phyloP scores from a whole-genome alignment of 2,797 vertebrate genomes.

The Squalus acanthias region DNA sequence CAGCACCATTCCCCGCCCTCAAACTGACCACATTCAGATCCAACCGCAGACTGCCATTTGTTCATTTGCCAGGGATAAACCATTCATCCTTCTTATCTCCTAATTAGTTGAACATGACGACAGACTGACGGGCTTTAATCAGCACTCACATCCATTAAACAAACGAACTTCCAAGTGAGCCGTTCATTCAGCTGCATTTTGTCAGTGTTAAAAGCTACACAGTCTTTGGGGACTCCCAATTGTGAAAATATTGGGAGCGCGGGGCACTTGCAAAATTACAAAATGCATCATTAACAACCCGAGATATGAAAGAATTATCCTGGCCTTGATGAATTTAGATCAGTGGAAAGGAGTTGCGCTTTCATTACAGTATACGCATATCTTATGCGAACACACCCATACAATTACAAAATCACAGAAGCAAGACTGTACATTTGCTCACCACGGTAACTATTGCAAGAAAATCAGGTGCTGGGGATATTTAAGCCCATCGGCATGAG shows the following conservation, averaged over 20 bases:
- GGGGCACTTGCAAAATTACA: not conserved
- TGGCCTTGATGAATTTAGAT: not conserved
- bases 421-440: not conserved
- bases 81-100: not conserved
- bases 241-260: not conserved
- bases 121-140: not conserved
- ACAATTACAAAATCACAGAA: not conserved
- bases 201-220: not conserved
- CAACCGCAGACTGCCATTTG: not conserved
- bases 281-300: not conserved
- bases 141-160: constrained; percentile 4
- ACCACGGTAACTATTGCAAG: not conserved
- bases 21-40: not conserved
- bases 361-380: not conserved
- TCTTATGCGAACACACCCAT: not conserved
- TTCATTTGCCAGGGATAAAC: not conserved
- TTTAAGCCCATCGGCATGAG: not conserved
- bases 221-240: not conserved
- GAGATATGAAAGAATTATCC: not conserved
- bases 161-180: not conserved
- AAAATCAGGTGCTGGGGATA: not conserved
- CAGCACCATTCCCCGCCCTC: not conserved
- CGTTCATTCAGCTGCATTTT: not conserved
- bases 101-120: constrained; percentile 37
- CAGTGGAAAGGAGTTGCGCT: not conserved